Evolutionary conservation across 2,797 vertebrate genomes (phyloP).

Genomic region (Schizothorax lantsangensis): DNA sequence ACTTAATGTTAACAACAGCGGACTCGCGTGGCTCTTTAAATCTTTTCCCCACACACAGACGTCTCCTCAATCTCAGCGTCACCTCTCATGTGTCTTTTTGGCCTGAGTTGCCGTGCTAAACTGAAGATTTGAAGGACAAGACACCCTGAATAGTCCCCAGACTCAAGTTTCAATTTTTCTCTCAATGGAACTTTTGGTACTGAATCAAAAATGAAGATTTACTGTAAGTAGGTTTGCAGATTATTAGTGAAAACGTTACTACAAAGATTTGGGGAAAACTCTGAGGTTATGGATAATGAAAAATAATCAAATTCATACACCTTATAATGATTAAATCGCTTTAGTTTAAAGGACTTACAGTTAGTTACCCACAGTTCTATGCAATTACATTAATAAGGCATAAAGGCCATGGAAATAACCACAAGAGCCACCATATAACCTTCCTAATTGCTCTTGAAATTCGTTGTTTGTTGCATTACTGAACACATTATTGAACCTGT

Average conservation of each 20-base stretch:
- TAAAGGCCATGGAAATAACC: constrained; percentile 11
- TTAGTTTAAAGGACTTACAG: neutral
- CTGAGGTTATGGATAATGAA: neutral
- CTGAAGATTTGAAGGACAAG: constrained; percentile 7
- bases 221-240: neutral
- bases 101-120: constrained; percentile 1
- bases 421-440: constrained; percentile 16
- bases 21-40: constrained; percentile 29
- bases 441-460: constrained; percentile 15
- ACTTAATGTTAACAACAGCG: constrained; percentile 36
- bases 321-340: neutral
- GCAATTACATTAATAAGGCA: neutral
- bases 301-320: neutral
- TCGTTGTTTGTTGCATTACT: constrained; percentile 21
- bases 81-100: constrained; percentile 32
- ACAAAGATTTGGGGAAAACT: neutral
- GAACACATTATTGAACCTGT: constrained; percentile 21
- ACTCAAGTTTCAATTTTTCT: neutral
- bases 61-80: constrained; percentile 17
- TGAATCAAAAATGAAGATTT: neutral
- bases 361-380: neutral
- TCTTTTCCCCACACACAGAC: constrained; percentile 5
- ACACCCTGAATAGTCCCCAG: neutral
- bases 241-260: neutral
- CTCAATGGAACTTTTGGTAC: neutral